Percentiles rank a stretch among this genome's conserved stretches.
Evolutionary conservation across 2,113 vertebrate species (phyloP).

Genomic region (Rissa tridactyla): DNA sequence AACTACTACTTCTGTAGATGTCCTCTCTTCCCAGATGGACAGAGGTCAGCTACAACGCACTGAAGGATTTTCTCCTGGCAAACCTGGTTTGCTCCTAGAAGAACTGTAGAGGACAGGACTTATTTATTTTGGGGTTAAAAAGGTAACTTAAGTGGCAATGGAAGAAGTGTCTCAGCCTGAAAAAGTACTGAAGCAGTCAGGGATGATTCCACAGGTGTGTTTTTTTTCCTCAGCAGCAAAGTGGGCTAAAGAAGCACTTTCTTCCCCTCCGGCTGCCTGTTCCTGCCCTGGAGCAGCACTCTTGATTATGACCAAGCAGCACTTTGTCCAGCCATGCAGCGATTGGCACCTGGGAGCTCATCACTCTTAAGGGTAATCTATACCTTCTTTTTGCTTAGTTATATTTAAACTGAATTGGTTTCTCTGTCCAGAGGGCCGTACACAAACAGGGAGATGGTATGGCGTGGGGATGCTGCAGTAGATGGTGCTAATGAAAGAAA

Average conservation of each 20-base stretch:
- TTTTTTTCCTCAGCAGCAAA: background rate
- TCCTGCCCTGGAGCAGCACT: background rate
- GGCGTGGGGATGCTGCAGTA: background rate
- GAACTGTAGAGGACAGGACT: background rate
- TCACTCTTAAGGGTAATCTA: background rate
- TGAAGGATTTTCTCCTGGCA: background rate
- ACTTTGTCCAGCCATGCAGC: background rate
- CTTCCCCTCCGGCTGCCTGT: background rate
- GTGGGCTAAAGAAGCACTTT: background rate
- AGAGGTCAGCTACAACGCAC: background rate
- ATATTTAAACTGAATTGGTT: background rate
- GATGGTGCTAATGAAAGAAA: background rate
- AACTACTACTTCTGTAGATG: background rate
- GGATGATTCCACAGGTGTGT: background rate
- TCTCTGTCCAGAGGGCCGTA: background rate
- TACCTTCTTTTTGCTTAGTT: background rate
- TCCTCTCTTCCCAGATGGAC: background rate
- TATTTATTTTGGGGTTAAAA: background rate
- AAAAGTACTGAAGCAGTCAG: background rate
- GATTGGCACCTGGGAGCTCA: background rate
- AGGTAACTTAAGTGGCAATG: background rate
- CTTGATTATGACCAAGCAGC: background rate
- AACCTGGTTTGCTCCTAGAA: background rate
- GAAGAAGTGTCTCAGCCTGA: background rate
- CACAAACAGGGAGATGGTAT: background rate